Evolutionary conservation across 2,888 invertebrate genomes (phyloP), one percentile per base, ranked within the genome.

Genomic region (Drosophila monieri): DNA sequence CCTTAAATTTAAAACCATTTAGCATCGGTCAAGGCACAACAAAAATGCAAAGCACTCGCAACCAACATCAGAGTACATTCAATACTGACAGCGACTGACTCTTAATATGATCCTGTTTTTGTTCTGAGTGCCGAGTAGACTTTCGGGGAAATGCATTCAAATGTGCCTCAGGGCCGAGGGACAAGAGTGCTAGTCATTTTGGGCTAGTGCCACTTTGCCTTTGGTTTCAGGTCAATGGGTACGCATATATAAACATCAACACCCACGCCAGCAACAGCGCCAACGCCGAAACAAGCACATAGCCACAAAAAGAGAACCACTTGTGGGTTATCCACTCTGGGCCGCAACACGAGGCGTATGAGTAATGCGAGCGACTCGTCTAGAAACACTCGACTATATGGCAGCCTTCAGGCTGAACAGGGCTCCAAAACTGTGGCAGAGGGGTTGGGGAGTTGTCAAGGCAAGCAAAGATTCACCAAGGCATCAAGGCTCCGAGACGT

Each of bases 1-100:
- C 76, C 87, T 83, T 83, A 84, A 88, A 83, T 77, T 77, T 73
- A 75, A 86, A 83, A 73, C 88, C 68, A 64, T 71, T 71, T 71
- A 74, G 73, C 77, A 74, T 62, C 32, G 46, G 66, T 62, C 60
- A 47, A 41, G 47, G 30, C 64, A 49, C 69, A 59, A 23, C 32
- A 23, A 39, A 52, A 54, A 18, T 39, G 48, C 54, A 44, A 44
- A 39, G 18, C 69, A 70, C 12, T 59, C 39, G 52, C 53, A 23
- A 44, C 14, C 37, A 25, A 30, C 51, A 61, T 43, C 32, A 41
- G 59, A 43, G 52, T 59, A 53, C 37, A 67, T 67, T 53, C 30
- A 23, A 23, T 27, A 53, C 37, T 54, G 44, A 53, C 46, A 46
- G 21, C 21, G 9, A 9, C 21, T 43, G 43, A 43, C 43, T 43